Evolutionary conservation across 2,888 invertebrate species (phyloP), one percentile per base, ranked within the genome.

Genomic region (Sarcophaga variegata): DNA sequence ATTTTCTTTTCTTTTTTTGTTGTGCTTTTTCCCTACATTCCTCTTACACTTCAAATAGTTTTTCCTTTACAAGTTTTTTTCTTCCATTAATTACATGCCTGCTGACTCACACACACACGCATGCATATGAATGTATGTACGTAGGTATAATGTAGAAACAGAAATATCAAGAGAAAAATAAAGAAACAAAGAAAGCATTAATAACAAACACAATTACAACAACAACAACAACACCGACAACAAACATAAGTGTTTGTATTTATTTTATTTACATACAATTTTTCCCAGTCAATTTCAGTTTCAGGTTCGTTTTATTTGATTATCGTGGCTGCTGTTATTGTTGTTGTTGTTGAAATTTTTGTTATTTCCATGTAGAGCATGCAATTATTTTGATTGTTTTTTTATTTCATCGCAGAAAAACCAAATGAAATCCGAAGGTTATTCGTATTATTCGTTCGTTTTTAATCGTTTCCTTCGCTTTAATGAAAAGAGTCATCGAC

Each of bases 391-490:
- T 83, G 71, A 66, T 47, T 86, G 67, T 78, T 77, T 83, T 76
- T 76, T 78, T 77, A 80, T 76, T 77, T 83, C 67, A 86, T 86
- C 76, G 49, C 86, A 79, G 81, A 87, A 83, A 86, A 87, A 77
- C 66, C 71, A 71, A 60, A 78, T 20, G 45, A 69, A 64, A 78
- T 54, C 80, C 83, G 86, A 80, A 83, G 83, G 27, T 83, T 83
- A 64, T 83, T 78, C 64, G 82, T 72, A 54, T 63, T 78, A 75
- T 82, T 87, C 87, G 76, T 82, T 87, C 87, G 87, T 78, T 27
- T 82, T 71, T 84, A 87, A 84, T 87, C 87, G 87, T 87, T 87
- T 87, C 87, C 87, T 87, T 79, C 78, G 78, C 60, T 66, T 66
- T 70, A 81, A 71, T 60, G 22, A 74, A 74, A 72, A 47, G 10